A percentile compares a stretch with the other conserved stretches of the same genome.
These are phyloP conservation scores for Serinus canaria DNA, from an alignment of 2,113 vertebrate species.

Conservation along the genomic window DNA sequence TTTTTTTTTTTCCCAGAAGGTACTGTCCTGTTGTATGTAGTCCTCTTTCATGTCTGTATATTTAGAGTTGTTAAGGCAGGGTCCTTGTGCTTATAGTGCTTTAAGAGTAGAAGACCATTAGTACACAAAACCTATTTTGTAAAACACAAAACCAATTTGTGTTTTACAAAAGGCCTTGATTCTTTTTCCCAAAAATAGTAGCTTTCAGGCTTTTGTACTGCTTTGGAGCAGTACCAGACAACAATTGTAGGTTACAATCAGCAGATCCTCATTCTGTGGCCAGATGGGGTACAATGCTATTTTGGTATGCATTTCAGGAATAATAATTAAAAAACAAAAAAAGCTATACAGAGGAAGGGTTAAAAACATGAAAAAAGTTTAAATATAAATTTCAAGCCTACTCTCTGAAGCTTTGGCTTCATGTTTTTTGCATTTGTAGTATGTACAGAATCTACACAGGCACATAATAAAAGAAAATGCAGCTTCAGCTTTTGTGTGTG, in stretches of 20 bases:
- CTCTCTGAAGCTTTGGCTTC: neutral
- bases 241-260: slow-evolving; percentile 18
- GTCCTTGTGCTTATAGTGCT: neutral
- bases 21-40: neutral
- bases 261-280: slow-evolving; percentile 45
- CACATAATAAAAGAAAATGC: neutral
- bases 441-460: neutral
- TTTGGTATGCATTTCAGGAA: neutral
- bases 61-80: neutral
- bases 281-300: neutral
- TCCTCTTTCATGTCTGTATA: neutral
- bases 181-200: rapidly evolving
- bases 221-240: slow-evolving; percentile 24
- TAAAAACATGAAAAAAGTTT: neutral
- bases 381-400: neutral
- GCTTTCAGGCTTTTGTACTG: neutral
- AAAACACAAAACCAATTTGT: neutral
- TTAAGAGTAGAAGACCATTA: neutral
- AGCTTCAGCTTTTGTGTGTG: neutral
- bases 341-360: neutral
- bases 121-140: no score
- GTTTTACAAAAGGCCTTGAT: neutral
- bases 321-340: neutral
- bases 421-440: neutral
- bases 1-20: neutral